phyloP scores from a whole-genome alignment of 1,140 invertebrate genomes.

The Dendrolimus kikuchii region DNA sequence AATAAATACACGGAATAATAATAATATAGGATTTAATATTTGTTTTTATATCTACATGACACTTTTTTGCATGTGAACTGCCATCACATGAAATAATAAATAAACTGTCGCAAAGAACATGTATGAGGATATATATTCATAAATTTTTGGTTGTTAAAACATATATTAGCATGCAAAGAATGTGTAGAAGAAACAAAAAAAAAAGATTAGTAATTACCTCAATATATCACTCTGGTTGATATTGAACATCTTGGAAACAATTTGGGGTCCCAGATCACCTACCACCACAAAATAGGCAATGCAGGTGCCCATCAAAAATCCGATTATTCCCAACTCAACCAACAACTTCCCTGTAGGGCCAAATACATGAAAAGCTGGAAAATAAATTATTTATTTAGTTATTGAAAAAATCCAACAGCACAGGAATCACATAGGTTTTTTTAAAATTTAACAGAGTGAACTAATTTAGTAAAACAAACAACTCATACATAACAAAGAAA shows the following conservation, averaged over 20 bases:
- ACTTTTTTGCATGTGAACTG: no score
- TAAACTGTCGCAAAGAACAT: no score
- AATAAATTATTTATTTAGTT: conserved; percentile 10
- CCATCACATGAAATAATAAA: no score
- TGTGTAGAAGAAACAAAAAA: background rate
- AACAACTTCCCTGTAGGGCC: conserved; percentile 91
- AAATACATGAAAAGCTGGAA: conserved; percentile 90
- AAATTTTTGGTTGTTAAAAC: no score
- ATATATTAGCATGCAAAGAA: no score
- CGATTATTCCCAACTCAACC: conserved; percentile 94
- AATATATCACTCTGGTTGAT: conserved; percentile 82
- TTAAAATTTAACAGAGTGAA: background rate
- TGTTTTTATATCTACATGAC: no score
- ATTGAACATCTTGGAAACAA: conserved; percentile 86
- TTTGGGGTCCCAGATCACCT: conserved; percentile 94
- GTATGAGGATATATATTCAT: no score
- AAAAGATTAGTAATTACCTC: conserved; percentile 46
- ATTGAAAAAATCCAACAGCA: background rate
- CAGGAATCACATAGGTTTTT: conserved; percentile 3
- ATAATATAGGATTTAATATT: no score
- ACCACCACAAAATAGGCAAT: conserved; percentile 98
- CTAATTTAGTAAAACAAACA: no score
- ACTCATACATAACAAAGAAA: no score
- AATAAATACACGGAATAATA: no score
- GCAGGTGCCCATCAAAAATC: conserved; percentile 94